Percentiles rank a stretch among this genome's conserved stretches.
These are phyloP conservation scores for Aphyosemion australe DNA, from an alignment of 2,113 vertebrate genomes.

Conservation along the genomic window DNA sequence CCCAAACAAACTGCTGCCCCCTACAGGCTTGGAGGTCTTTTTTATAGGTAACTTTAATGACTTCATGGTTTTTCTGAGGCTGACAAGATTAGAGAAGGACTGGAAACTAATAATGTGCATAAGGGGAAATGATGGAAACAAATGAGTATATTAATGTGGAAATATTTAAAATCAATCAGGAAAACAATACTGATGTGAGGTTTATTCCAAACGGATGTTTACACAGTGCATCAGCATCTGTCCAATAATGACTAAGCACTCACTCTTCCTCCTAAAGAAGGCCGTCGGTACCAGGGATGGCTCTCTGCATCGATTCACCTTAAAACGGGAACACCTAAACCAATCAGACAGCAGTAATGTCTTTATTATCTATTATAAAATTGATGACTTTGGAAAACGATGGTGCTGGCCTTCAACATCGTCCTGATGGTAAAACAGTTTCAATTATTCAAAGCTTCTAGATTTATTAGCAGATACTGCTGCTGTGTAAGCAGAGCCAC, in stretches of 20 bases:
- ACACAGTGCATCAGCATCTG: too few species aligned
- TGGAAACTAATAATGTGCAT: too few species aligned
- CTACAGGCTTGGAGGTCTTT: background rate
- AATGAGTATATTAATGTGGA: too few species aligned
- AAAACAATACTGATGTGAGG: too few species aligned
- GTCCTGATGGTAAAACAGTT: constrained; percentile 10
- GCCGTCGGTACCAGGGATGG: background rate
- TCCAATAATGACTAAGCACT: constrained; percentile 13
- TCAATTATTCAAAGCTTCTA: background rate
- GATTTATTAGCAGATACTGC: background rate
- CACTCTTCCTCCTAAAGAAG: background rate
- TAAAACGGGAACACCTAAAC: constrained; percentile 5
- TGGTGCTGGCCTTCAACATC: background rate
- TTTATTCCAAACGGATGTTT: too few species aligned
- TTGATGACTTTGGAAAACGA: background rate
- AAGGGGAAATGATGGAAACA: too few species aligned
- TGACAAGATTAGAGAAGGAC: too few species aligned
- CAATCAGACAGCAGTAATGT: background rate
- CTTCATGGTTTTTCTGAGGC: too few species aligned
- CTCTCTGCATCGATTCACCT: constrained; percentile 12
- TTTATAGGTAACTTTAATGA: too few species aligned
- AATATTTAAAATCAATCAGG: too few species aligned
- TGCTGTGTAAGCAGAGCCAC: constrained; percentile 6
- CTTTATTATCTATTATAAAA: constrained; percentile 10
- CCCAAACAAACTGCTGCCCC: constrained; percentile 2